Evolutionary conservation across 2,113 vertebrate species (phyloP).

Genomic region (Myotis davidii): DNA sequence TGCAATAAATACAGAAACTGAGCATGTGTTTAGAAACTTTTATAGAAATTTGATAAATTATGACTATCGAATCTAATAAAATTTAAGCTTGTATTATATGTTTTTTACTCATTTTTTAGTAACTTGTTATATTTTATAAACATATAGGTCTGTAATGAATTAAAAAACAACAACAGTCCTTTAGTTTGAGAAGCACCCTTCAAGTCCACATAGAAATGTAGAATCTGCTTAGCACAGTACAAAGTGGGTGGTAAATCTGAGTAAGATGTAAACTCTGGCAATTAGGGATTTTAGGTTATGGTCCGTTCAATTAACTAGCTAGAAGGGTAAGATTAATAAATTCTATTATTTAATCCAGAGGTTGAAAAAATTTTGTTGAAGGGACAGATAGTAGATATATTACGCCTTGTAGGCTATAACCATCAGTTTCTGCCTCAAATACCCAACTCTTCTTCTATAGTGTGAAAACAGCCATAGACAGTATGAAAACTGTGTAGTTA

Average conservation of each 20-base stretch:
- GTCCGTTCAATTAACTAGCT: not conserved
- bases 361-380: not conserved
- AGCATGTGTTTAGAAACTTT: not conserved
- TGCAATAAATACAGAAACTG: not conserved
- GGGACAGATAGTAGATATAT: not conserved
- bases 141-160: not conserved
- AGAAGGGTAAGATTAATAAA: not conserved
- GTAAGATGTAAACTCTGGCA: not conserved
- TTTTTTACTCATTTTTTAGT: not conserved
- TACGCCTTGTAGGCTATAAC: not conserved
- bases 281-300: not conserved
- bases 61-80: constrained; percentile 51
- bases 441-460: not conserved
- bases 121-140: not conserved
- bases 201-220: not conserved
- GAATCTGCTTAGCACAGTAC: not conserved
- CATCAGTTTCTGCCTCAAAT: not conserved
- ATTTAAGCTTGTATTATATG: constrained; percentile 10
- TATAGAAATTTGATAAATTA: not conserved
- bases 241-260: not conserved
- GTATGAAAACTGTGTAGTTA: not conserved
- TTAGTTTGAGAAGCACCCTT: not conserved
- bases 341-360: not conserved
- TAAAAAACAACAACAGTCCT: not conserved
- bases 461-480: not conserved